These are phyloP conservation scores for Pipra filicauda DNA, from an alignment of 2,113 vertebrate genomes.

Conservation along the genomic window DNA sequence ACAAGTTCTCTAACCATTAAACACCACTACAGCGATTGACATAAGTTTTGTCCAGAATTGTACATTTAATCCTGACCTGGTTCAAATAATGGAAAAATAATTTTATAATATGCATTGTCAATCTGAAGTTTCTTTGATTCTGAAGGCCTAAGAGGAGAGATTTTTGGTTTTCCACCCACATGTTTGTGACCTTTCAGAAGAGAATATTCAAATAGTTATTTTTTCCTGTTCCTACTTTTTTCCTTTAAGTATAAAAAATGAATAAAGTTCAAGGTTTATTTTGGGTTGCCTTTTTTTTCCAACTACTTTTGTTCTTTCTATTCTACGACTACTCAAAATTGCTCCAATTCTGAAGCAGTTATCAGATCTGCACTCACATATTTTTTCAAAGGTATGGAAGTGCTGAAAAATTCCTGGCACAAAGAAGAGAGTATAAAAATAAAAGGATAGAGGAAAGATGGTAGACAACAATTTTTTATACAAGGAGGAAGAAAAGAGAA, in stretches of 20 bases:
- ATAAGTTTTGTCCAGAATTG: neutral
- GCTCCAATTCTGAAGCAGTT: neutral
- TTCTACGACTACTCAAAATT: neutral
- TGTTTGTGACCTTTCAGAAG: constrained; percentile 39
- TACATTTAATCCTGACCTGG: neutral
- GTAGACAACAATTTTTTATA: neutral
- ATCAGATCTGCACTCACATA: neutral
- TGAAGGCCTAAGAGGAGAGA: neutral
- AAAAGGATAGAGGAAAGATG: neutral
- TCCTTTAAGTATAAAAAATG: neutral
- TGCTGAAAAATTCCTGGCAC: neutral
- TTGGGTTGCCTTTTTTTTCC: neutral
- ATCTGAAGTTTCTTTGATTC: constrained; percentile 1
- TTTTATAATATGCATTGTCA: neutral
- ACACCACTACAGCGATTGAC: neutral
- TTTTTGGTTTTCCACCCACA: neutral
- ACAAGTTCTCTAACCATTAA: neutral
- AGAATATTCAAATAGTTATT: neutral
- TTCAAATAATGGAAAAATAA: constrained; percentile 27
- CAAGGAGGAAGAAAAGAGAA: neutral
- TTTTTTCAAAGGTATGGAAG: neutral
- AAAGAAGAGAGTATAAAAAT: neutral
- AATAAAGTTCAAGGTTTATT: neutral
- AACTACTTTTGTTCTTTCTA: neutral
- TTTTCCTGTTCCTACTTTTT: constrained; percentile 25